Evolutionary conservation across 2,113 vertebrate genomes (phyloP).

Genomic region (Mola mola): DNA sequence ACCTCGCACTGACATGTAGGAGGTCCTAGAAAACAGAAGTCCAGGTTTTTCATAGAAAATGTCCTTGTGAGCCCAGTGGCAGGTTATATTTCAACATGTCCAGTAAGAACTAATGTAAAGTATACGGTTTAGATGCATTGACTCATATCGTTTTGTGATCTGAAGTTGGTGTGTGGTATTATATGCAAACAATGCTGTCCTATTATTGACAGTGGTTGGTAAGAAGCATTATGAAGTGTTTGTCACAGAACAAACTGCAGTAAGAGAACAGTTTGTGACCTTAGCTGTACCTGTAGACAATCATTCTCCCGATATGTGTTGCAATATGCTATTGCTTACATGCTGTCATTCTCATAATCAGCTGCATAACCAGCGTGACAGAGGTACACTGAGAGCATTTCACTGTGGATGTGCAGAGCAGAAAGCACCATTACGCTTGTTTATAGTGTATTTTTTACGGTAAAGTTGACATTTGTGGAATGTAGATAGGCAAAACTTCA

Average conservation of each 20-base stretch:
- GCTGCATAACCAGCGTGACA: background rate
- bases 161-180: constrained; percentile 46
- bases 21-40: too few species aligned
- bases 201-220: background rate
- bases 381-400: background rate
- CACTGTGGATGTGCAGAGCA: background rate
- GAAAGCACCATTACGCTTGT: background rate
- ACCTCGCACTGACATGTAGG: too few species aligned
- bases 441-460: background rate
- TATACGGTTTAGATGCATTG: constrained; percentile 3
- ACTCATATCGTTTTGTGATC: background rate
- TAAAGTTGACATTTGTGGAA: constrained; percentile 11
- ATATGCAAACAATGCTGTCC: too few species aligned
- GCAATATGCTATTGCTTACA: constrained; percentile 13
- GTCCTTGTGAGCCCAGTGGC: too few species aligned
- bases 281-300: constrained; percentile 84
- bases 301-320: constrained; percentile 66
- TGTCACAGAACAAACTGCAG: too few species aligned
- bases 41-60: too few species aligned
- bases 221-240: background rate
- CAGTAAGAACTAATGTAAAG: too few species aligned
- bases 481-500: constrained; percentile 16
- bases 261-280: too few species aligned
- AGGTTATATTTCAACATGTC: too few species aligned
- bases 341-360: background rate